These are phyloP conservation scores for rabbit (Oryctolagus cuniculus) DNA, from an alignment of 2,113 vertebrate genomes.

Conservation along the genomic window DNA sequence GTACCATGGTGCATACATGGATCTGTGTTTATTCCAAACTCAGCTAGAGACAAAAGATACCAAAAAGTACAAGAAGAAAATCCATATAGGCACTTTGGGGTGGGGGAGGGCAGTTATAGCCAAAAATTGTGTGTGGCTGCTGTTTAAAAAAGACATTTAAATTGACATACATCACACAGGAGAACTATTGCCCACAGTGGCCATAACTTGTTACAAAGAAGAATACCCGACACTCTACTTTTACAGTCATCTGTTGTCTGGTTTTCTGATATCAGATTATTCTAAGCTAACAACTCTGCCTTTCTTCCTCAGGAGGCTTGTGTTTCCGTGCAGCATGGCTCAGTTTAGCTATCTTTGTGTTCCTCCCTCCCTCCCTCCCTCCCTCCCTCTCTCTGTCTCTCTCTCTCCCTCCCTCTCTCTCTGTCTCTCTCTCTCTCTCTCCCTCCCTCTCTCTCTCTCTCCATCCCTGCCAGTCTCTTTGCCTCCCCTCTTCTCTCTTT, in stretches of 20 bases:
- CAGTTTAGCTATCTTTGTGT: conserved; percentile 57
- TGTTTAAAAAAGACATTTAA: background rate
- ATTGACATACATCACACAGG: background rate
- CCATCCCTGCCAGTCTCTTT: background rate
- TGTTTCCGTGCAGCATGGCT: background rate
- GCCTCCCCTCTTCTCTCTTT: background rate
- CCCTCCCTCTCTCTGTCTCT: background rate
- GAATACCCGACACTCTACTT: background rate
- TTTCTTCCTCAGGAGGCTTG: background rate
- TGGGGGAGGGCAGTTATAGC: background rate
- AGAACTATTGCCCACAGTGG: background rate
- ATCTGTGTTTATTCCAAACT: background rate
- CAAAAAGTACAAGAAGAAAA: background rate
- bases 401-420: background rate
- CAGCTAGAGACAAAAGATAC: background rate
- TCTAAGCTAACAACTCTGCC: background rate
- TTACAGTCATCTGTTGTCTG: background rate
- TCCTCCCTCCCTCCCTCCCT: background rate
- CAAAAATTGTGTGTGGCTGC: background rate
- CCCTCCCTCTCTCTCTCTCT: background rate
- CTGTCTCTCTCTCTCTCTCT: conserved; percentile 26
- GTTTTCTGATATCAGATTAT: background rate
- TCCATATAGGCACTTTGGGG: background rate
- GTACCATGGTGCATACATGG: background rate
- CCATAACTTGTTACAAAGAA: background rate